Base-by-base conservation (phyloP, 2,888 invertebrate genomes). In the Chorisops tibialis region DNA sequence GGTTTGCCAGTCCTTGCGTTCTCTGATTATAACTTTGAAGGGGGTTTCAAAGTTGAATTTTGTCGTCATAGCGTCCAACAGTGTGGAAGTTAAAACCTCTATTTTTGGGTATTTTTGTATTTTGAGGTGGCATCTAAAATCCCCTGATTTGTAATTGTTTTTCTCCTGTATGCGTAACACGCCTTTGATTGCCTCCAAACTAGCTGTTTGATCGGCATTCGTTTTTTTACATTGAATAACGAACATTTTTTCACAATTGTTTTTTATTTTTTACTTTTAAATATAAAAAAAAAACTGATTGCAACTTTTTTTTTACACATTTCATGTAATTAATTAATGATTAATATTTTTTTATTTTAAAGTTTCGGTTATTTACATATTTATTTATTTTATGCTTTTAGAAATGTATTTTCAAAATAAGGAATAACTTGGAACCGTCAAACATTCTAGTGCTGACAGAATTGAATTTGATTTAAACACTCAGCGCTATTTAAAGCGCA, bases 281-380 rank as follows among this genome's bases (percentile, higher is more conserved):
- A 9, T 30, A 30, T 56, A 56, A 30, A 22, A 22, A 35, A 47
- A 58, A 58, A 59, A 59, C 59, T 59, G 47, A 48, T 59, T 49
- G 59, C 59, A 59, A 48, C 59, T n/a, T n/a, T 59, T 48, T 48
- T 35, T 59, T 47, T 49, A 59, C 59, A 59, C 59, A 59, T 47
- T n/a, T 48, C 49, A 47, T 59, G 59, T 49, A 48, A 59, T 59
- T 59, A 45, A 48, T 22, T 21, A 37, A 11, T 18, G 18, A 5
- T 41, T n/a, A 37, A 11, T 37, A 37, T 11, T 37, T 37, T 11
- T 11, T 37, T 37, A 11, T 37, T 11, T 41, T 41, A 16, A 41
- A 41, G 14, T 41, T 14, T 41, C 18, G 41, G 18, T 41, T 41
- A 16, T 41, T 41, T n/a, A n/a, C n/a, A n/a, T n/a, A n/a, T 41